Evolutionary conservation across 23 tunicate genomes (phyloP).

Genomic region (Clavelina lepadiformis): DNA sequence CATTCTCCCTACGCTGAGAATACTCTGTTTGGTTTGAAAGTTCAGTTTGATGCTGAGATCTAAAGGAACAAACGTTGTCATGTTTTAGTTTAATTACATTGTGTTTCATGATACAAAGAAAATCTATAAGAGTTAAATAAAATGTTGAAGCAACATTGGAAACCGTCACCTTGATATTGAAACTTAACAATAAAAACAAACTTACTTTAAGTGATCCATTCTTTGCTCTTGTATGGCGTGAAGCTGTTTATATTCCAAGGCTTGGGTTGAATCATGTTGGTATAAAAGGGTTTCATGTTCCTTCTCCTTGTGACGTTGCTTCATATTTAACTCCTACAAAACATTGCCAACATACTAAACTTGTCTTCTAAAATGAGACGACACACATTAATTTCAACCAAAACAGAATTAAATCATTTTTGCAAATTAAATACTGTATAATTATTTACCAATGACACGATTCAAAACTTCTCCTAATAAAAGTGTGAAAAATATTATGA

Average conservation of each 20-base stretch:
- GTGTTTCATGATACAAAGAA: background rate
- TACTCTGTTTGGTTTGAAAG: constrained; percentile 86
- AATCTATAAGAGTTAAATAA: background rate
- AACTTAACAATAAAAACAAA: background rate
- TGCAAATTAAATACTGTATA: no score
- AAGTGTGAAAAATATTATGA: no score
- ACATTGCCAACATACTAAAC: background rate
- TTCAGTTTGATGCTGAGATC: constrained; percentile 96
- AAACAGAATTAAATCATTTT: no score
- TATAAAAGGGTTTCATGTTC: constrained; percentile 72
- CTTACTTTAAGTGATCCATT: constrained; percentile 81
- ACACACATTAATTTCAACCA: no score
- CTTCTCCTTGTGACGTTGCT: constrained; percentile 80
- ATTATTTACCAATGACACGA: no score
- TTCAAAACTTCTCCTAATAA: no score
- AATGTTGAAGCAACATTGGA: background rate
- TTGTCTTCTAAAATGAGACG: no score
- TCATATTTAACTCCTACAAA: constrained; percentile 79
- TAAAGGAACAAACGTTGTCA: background rate
- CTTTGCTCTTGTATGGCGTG: constrained; percentile 78
- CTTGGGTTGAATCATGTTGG: constrained; percentile 90
- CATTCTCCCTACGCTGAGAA: constrained; percentile 68
- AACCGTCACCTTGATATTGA: background rate
- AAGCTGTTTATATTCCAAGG: constrained; percentile 83
- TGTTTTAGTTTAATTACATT: background rate